Conservation (phyloP, 35 echinoderm and acorn worm species). For the Ptychodera flava region DNA sequence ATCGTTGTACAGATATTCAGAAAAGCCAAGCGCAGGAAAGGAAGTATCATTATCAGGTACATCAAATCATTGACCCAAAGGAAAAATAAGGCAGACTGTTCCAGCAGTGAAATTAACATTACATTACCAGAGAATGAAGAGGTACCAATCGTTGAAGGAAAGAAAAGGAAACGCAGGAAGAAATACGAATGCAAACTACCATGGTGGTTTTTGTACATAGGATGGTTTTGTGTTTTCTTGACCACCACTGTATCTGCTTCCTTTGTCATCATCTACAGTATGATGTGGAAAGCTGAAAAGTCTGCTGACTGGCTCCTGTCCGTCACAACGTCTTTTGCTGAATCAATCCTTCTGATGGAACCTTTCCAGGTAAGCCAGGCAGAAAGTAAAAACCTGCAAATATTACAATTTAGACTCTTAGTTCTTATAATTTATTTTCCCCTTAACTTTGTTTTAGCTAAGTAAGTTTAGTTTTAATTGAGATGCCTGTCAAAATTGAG, state of each 20-base stretch:
- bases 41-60: too few species aligned
- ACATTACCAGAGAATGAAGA: too few species aligned
- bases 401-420: too few species aligned
- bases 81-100: too few species aligned
- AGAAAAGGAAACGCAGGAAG: neutral
- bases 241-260: slow-evolving; percentile 30
- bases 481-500: too few species aligned
- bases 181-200: slow-evolving; percentile 35
- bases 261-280: slow-evolving; percentile 50
- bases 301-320: slow-evolving; percentile 39
- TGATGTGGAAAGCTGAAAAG: slow-evolving; percentile 48
- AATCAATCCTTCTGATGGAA: slow-evolving; percentile 48
- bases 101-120: too few species aligned
- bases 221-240: slow-evolving; percentile 20
- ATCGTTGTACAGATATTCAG: neutral
- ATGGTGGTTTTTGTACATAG: slow-evolving; percentile 50
- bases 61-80: too few species aligned
- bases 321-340: slow-evolving; percentile 40
- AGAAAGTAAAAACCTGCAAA: too few species aligned
- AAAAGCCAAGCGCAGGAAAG: neutral
- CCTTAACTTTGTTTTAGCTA: too few species aligned
- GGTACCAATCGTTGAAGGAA: too few species aligned
- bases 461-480: too few species aligned
- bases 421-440: too few species aligned
- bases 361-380: slow-evolving; percentile 41